These are phyloP conservation scores for Melitaea athalia DNA, from an alignment of 2,888 invertebrate genomes.

Conservation along the genomic window DNA sequence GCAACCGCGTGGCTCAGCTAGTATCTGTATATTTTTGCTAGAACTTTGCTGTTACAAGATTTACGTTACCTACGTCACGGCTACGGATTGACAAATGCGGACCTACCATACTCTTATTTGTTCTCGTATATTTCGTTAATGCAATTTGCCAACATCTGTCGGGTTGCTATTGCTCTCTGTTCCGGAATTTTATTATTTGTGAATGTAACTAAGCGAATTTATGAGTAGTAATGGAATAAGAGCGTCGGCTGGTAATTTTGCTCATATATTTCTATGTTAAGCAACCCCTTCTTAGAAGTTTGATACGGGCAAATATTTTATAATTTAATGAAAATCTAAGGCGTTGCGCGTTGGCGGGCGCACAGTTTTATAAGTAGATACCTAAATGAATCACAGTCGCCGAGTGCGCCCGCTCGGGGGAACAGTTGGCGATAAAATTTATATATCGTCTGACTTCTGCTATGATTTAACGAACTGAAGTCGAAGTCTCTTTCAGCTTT, in stretches of 20 bases:
- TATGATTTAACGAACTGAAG: slow-evolving; percentile 76
- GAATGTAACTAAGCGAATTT: slow-evolving; percentile 1
- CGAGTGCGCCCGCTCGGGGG: slow-evolving; percentile 56
- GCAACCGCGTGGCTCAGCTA: no score
- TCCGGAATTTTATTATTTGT: slow-evolving; percentile 4
- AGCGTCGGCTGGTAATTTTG: not conserved
- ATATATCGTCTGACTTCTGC: slow-evolving; percentile 74
- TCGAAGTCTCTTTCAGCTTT: slow-evolving; percentile 56
- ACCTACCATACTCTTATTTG: slow-evolving; percentile 20
- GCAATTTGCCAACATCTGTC: not conserved
- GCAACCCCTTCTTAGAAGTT: slow-evolving; percentile 10
- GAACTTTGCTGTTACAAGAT: slow-evolving; percentile 47
- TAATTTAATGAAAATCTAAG: slow-evolving; percentile 72
- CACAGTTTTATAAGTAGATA: slow-evolving; percentile 44
- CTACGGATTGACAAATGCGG: slow-evolving; percentile 55
- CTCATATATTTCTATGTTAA: slow-evolving; percentile 11
- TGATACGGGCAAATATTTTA: slow-evolving; percentile 64
- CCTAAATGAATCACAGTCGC: slow-evolving; percentile 67
- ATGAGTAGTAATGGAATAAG: not conserved
- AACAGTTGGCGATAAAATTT: slow-evolving; percentile 70
- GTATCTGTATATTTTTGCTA: not conserved
- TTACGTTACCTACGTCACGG: slow-evolving; percentile 45
- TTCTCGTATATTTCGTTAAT: not conserved
- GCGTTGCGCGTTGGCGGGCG: slow-evolving; percentile 52
- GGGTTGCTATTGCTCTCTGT: slow-evolving; percentile 6